Evolutionary conservation across 2,113 vertebrate genomes (phyloP), one percentile per base, ranked within the genome.

Genomic region (Toxotes jaculatrix): DNA sequence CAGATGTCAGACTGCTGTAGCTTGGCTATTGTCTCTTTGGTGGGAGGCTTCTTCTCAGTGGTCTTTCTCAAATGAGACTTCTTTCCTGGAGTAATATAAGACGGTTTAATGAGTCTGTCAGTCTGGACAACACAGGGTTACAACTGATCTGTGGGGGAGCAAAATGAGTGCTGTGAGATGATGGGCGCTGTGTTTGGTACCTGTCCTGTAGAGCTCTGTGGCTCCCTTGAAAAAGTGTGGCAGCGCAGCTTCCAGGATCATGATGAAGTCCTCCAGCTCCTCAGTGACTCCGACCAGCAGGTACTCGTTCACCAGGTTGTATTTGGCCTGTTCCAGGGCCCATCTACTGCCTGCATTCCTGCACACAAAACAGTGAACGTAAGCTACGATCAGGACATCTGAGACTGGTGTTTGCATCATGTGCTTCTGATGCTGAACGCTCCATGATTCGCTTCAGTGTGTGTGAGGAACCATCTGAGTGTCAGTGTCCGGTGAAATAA

Each of bases 21-120:
- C 87, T 97, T 98, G 82, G 96, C 93, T 80, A 97, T 97, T 38
- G 97, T 98, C 94, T 99, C 98, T 92, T 97, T 98, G 86, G 96
- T 96, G 60, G 97, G 97, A 62, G 97, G 95, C 85, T 99, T 99
- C 95, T 99, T 99, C 95, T 99, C 98, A 0, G 96, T 97, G 75
- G 98, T 99, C 96, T 99, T 99, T 80, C 98, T 95, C 90, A 99
- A 96, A 88, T 99, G 98, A 43, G 98, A 99, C 94, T 97, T 98
- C 94, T 98, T 99, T 90, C 98, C 98, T 99, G 94, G 27, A 77
- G n/a, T 7, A 32, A 79, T 27, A 71, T 0, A 14, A 64, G 23
- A 53, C 23, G 13, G 5, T 34, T 51, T 47, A 57, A 36, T 32
- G 21, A 68, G 70, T 34, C 43, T 40, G 74, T 63, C 23, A 40